phyloP scores from a whole-genome alignment of 2,113 vertebrate species.

The Scolopax mira region DNA sequence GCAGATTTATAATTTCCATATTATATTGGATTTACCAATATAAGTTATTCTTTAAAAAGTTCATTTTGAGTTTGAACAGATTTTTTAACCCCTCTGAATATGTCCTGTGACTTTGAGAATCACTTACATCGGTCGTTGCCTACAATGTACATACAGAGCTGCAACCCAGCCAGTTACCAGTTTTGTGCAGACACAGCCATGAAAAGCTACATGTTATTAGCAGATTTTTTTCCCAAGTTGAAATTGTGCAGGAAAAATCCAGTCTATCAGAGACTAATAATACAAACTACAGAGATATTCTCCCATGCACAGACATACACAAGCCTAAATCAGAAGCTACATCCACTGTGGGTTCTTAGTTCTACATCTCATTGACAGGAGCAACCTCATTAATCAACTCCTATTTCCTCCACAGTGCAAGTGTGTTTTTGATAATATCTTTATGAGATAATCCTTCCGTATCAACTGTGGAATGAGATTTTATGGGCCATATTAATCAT shows the following conservation, averaged over 20 bases:
- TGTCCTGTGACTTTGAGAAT: neutral
- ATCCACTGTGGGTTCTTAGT: rapidly evolving
- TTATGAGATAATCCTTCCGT: neutral
- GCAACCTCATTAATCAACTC: neutral
- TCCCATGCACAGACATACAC: neutral
- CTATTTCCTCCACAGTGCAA: neutral
- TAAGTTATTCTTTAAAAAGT: neutral
- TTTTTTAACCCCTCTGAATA: neutral
- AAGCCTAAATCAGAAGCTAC: neutral
- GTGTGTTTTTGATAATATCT: neutral
- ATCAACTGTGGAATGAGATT: neutral
- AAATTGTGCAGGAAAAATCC: neutral
- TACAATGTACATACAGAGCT: neutral
- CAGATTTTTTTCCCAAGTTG: neutral
- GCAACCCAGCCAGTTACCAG: neutral
- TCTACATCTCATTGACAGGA: neutral
- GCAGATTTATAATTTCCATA: neutral
- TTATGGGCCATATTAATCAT: neutral
- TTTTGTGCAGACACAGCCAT: neutral
- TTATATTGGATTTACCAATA: neutral
- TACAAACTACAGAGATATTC: rapidly evolving
- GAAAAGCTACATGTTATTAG: neutral
- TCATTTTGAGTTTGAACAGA: neutral
- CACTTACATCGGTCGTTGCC: neutral
- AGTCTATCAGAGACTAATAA: neutral